Evolutionary conservation across 2,113 vertebrate genomes (phyloP), one percentile per base, ranked within the genome.

Genomic region (Gymnogyps californianus): DNA sequence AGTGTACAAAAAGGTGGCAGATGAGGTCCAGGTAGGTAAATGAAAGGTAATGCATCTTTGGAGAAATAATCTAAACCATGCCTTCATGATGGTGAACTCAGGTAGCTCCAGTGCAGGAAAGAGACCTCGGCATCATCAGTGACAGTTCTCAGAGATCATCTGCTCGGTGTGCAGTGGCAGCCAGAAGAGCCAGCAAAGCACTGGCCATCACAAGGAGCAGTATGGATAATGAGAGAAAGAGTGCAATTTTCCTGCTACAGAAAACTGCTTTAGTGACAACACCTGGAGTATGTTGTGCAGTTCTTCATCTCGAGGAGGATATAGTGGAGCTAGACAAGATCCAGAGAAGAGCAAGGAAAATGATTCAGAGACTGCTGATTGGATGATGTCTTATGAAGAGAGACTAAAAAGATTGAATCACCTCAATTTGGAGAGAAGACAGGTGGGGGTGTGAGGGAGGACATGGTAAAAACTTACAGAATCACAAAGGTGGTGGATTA

Each of bases 381-480:
- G 24, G 14, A 44, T 36, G 40, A 8, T 26, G 26, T 6, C 26
- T 83, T 83, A 28, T 14, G 9, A 83, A 78, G 16, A 81, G 12
- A 40, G 19, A 65, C 31, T 70, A 28, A 69, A 83, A 91, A 74
- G 6, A 51, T 25, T 13, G 6, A 25, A 61, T 51, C 4, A 4
- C 47, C 64, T 86, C 38, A 51, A 8, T 59, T 6, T 17, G 11
- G 42, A 64, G 11, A 64, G 22, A 79, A 86, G 36, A 44, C 82
- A 49, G 29, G 7, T 38, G 5, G 2, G 2, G 5, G 3, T 28
- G 15, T 42, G 52, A 90, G n/a, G 9, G 10, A 32, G 3, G 3
- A 86, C 13, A 24, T 14, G 16, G 34, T 69, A 55, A 89, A 83
- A 83, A 46, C 14, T 57, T 44, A n/a, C 5, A 72, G 40, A 76